Conservation (phyloP, 2,113 vertebrate species). For the Bambusicola thoracicus region DNA sequence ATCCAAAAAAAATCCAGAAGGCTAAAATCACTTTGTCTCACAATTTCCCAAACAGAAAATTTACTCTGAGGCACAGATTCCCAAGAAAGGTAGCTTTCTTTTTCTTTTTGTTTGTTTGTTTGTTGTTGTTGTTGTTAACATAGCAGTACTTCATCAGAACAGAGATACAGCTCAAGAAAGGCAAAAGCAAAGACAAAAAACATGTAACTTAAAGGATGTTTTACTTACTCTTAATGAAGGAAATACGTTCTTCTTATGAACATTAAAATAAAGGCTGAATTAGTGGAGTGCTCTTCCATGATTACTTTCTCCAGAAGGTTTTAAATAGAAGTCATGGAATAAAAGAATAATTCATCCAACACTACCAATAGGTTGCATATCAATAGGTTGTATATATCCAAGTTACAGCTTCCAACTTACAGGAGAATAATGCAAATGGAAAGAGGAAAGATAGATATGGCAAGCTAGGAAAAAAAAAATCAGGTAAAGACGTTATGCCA, state of each 20-base stretch:
- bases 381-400: accelerated
- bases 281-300: background rate
- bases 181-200: background rate
- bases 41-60: background rate
- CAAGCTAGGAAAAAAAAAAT: background rate
- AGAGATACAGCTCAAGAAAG: background rate
- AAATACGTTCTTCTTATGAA: background rate
- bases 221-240: background rate
- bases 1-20: background rate
- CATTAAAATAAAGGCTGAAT: background rate
- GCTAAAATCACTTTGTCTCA: background rate
- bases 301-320: background rate
- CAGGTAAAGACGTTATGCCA: background rate
- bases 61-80: background rate
- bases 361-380: no score
- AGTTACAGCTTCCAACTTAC: background rate
- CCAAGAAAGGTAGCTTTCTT: background rate
- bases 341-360: background rate
- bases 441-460: background rate
- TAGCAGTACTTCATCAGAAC: background rate
- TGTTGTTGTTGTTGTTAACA: no score
- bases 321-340: background rate
- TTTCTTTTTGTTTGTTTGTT: no score
- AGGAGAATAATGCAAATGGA: background rate
- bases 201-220: background rate